Evolutionary conservation across 2,113 vertebrate species (phyloP), one percentile per base, ranked within the genome.

Genomic region (Pygoscelis antarcticus): DNA sequence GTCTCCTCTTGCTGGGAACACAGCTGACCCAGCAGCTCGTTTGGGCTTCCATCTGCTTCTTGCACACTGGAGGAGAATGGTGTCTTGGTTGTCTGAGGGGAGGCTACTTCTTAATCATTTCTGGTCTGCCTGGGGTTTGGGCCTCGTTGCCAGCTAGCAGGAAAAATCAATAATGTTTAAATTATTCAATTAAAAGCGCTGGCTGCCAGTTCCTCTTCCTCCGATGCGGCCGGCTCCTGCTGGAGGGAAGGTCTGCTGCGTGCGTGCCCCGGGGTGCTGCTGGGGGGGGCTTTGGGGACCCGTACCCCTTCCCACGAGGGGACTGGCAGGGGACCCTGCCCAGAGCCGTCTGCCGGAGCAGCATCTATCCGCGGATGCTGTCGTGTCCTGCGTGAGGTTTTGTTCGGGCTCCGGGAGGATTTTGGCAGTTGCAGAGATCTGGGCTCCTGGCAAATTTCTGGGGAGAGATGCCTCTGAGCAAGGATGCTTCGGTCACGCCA

Each of bases 161-260:
- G 76, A 96, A 76, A 96, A 97, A 97, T 75, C 91, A 83, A 96
- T 96, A 91, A 81, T 44, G 60, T 89, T 94, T 96, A 91, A 95
- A 94, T 95, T 88, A 97, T 62, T 96, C 85, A 87, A 87, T 95
- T 97, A 83, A 77, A 89, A 87, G 72, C 4, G 0, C 57, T 51
- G 82, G 81, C 93, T 90, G 92, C 75, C 60, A 54, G 82, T 13
- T 81, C 88, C 55, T 95, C 55, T 44, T 68, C 54, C 55, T 68
- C 64, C 15, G 19, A 42, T 2, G 40, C 60, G 57, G 77, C 40
- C 1, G 8, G 80, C 61, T 68, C 44, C 36, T 21, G 68, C 42
- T 36, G 86, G 64, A n/a, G 61, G 75, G 32, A 17, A 10, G 2
- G 40, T 30, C 65, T 71, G 64, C 38, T 16, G 30, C 0, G 1